Evolutionary conservation across 1,140 invertebrate genomes (phyloP).

Genomic region (Neotoxoptera formosana): DNA sequence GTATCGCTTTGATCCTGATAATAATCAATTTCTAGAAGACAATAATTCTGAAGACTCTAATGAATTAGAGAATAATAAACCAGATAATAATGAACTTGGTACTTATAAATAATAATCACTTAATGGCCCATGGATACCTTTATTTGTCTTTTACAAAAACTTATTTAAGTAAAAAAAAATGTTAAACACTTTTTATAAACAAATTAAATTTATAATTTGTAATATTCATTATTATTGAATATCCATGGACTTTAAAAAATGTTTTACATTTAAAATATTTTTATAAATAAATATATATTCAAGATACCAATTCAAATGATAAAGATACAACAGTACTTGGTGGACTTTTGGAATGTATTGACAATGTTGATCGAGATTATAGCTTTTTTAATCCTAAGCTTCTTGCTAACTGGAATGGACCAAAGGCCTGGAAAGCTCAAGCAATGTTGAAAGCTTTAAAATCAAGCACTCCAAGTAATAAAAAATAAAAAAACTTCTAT

Average conservation of each 20-base stretch:
- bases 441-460: constrained; percentile 20
- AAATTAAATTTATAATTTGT: neutral
- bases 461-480: neutral
- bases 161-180: neutral
- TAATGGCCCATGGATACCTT: neutral
- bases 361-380: constrained; percentile 3
- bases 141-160: neutral
- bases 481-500: neutral
- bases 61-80: neutral
- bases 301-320: neutral
- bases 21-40: neutral
- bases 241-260: neutral
- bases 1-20: neutral
- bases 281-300: neutral
- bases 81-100: neutral
- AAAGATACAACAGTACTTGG: neutral
- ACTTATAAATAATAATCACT: neutral
- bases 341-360: constrained; percentile 24
- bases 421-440: constrained; percentile 26
- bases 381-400: constrained; percentile 26
- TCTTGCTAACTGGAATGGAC: constrained; percentile 33
- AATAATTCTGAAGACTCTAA: neutral
- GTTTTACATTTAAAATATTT: neutral
- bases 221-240: neutral
- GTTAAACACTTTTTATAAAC: neutral